These are phyloP conservation scores for Lumbricus terrestris DNA, from an alignment of 2,888 invertebrate genomes.

Conservation along the genomic window DNA sequence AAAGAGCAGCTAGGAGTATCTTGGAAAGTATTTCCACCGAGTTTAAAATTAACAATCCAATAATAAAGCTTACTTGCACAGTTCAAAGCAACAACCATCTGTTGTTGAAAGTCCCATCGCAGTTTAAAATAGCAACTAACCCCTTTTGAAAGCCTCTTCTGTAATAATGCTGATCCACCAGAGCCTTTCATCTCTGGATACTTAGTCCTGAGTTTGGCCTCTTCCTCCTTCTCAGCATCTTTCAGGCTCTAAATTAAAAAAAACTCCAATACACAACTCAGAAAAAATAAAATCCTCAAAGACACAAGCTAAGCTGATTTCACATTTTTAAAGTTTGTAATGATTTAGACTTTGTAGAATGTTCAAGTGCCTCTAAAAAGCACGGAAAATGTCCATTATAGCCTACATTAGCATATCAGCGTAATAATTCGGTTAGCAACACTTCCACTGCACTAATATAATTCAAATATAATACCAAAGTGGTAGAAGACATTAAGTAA, in stretches of 20 bases:
- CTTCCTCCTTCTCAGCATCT: slow-evolving; percentile 67
- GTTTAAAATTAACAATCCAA: background rate
- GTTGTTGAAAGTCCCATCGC: background rate
- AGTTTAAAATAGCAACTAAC: slow-evolving; percentile 67
- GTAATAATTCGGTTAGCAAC: too few species aligned
- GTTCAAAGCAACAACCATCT: background rate
- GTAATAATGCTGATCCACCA: slow-evolving; percentile 78
- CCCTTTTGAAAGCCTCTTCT: slow-evolving; percentile 90
- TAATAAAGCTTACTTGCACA: background rate
- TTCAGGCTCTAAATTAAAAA: slow-evolving; percentile 15
- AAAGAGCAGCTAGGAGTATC: background rate
- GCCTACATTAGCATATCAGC: too few species aligned
- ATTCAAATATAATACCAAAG: too few species aligned
- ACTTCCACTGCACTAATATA: too few species aligned
- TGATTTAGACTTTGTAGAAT: too few species aligned
- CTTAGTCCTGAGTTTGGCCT: slow-evolving; percentile 88
- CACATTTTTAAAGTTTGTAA: background rate
- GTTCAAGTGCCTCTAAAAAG: too few species aligned
- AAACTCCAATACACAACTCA: background rate
- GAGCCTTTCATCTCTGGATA: slow-evolving; percentile 70
- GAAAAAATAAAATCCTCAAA: background rate
- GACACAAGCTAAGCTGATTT: too few species aligned
- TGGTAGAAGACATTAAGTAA: too few species aligned
- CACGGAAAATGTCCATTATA: too few species aligned
- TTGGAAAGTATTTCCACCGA: background rate